Evolutionary conservation across 2,797 vertebrate species (phyloP).

Genomic region (Pangasius macronema): DNA sequence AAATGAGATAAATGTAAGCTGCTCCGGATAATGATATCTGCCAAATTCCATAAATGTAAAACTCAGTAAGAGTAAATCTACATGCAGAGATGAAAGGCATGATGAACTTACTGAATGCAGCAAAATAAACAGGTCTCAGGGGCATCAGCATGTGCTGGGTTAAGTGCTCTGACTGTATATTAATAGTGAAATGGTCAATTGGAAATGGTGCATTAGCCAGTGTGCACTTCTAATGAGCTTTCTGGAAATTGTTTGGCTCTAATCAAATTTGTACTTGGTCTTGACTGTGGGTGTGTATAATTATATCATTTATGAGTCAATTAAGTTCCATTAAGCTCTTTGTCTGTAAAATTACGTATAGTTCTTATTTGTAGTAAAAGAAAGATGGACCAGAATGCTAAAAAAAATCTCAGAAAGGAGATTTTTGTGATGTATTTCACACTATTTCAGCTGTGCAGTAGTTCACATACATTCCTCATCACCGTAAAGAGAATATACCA

Average conservation of each 20-base stretch:
- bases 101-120: neutral
- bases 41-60: too few species aligned
- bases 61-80: neutral
- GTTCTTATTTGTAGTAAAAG: neutral
- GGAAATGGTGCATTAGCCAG: constrained; percentile 31
- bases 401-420: too few species aligned
- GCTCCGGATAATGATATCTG: too few species aligned
- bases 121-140: neutral
- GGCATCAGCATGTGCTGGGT: neutral
- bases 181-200: constrained; percentile 10
- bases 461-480: neutral
- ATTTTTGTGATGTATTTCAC: neutral
- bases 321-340: neutral
- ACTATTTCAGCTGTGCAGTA: neutral
- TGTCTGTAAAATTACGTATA: neutral
- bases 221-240: constrained; percentile 34
- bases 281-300: neutral
- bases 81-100: neutral
- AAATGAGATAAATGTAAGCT: too few species aligned
- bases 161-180: constrained; percentile 23
- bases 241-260: neutral
- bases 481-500: neutral
- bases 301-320: neutral
- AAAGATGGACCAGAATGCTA: neutral
- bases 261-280: constrained; percentile 22